Base-by-base conservation (phyloP, 2,888 invertebrate genomes). In the Aethes cnicana region DNA sequence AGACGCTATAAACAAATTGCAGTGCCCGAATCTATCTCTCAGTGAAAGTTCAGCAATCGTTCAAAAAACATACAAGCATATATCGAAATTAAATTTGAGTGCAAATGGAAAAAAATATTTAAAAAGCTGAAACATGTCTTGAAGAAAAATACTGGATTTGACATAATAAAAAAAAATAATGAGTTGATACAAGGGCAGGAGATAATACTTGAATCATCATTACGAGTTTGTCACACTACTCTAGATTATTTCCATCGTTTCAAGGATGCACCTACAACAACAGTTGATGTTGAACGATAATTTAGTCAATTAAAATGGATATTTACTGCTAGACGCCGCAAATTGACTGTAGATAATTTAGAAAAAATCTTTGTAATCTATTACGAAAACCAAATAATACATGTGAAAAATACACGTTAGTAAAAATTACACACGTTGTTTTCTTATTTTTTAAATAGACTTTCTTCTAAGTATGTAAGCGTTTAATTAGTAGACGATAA, bases 1-100 rank as follows among this genome's bases (percentile, higher is more conserved):
- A 35, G 20, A 35, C 20, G 35, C 18, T 35, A 35, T 35, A 35
- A 35, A 20, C 20, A 35, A 35, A 20, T 20, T 35, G 35, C 14
- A 30, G 30, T 30, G 30, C 30, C 30, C 12, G 14, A 30, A 30
- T 14, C 30, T 30, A 30, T 30, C 30, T 30, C 30, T 30, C 14
- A 30, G 30, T 14, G 30, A 30, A 30, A 14, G 30, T 30, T 30
- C 16, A 30, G 14, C 30, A 6, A 30, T 30, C 12, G 30, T 30
- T 30, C 30, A 30, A 30, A 30, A 30, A 12, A 30, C 30, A 30
- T 30, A 30, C 30, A 30, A 30, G 14, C 12, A 14, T 30, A 14
- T 30, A 30, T 30, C 30, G 12, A 30, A 30, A 30, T 30, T 30
- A 30, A 30, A 14, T 30, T 30, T 14, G 30, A 30, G 14, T 30